Conservation (phyloP, 2,113 vertebrate genomes). For the Vireo altiloquus region DNA sequence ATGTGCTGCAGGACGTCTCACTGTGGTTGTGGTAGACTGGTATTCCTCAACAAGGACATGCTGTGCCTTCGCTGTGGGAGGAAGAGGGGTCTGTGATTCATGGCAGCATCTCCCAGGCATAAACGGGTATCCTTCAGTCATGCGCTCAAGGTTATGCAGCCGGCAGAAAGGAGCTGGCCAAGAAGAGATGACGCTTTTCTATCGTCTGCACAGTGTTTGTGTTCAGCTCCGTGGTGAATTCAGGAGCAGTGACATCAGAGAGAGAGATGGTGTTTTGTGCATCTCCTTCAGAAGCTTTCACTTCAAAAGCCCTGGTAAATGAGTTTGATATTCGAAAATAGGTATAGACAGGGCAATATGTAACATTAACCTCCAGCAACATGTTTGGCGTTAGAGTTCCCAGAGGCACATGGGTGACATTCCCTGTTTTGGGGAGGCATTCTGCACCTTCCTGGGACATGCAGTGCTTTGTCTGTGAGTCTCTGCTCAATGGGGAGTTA, state of each 20-base stretch:
- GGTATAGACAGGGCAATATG: neutral
- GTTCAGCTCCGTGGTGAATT: neutral
- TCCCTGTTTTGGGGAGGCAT: neutral
- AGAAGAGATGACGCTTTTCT: neutral
- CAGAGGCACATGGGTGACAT: neutral
- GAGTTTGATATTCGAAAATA: neutral
- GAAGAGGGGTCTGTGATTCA: conserved; percentile 12
- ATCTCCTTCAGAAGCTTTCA: neutral
- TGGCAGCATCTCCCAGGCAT: neutral
- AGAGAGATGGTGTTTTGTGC: neutral
- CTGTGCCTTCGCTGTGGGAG: neutral
- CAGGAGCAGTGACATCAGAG: neutral
- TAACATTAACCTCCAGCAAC: neutral
- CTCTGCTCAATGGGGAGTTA: neutral
- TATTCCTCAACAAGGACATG: neutral
- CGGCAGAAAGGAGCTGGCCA: neutral
- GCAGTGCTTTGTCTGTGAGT: neutral
- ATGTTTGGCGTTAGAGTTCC: neutral
- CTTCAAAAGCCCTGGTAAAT: neutral
- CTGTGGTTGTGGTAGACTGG: neutral
- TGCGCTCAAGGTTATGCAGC: conserved; percentile 1
- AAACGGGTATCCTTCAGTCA: conserved; percentile 9
- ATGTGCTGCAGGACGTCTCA: neutral
- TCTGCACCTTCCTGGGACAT: neutral
- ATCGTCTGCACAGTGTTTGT: neutral